Evolutionary conservation across 2,797 vertebrate genomes (phyloP).

Genomic region (Neoniphon sammara): DNA sequence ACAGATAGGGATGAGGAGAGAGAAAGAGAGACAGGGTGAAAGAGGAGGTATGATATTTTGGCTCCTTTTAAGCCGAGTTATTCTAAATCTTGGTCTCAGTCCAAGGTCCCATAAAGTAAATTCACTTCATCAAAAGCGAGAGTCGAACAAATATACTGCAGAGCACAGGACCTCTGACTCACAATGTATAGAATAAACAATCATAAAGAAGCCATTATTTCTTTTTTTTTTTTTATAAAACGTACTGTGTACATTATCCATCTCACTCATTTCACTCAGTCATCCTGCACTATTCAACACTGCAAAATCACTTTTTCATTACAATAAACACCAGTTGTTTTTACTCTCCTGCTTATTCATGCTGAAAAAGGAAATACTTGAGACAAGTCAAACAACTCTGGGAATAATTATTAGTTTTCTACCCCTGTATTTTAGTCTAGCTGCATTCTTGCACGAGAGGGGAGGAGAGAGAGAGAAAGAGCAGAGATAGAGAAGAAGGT

Average conservation of each 20-base stretch:
- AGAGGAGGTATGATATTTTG: slow-evolving; percentile 1
- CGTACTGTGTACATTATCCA: background rate
- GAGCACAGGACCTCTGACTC: slow-evolving; percentile 7
- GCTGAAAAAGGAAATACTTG: slow-evolving; percentile 47
- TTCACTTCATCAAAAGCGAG: slow-evolving; percentile 26
- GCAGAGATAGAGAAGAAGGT: slow-evolving; percentile 11
- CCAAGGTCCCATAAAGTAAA: slow-evolving; percentile 25
- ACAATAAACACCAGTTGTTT: slow-evolving; percentile 7
- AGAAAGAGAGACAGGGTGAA: background rate
- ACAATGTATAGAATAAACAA: slow-evolving; percentile 21
- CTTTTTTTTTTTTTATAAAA: background rate
- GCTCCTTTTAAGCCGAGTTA: slow-evolving; percentile 16
- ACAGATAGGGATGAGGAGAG: background rate
- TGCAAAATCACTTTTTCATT: background rate
- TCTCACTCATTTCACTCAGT: slow-evolving; percentile 10
- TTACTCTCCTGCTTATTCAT: slow-evolving; percentile 39
- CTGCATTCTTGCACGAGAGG: slow-evolving; percentile 53
- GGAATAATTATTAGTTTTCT: slow-evolving; percentile 58
- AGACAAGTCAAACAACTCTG: slow-evolving; percentile 46
- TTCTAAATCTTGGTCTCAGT: slow-evolving; percentile 15
- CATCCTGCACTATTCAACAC: background rate
- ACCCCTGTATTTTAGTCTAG: slow-evolving; percentile 48
- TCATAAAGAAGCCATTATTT: slow-evolving; percentile 17
- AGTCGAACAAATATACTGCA: slow-evolving; percentile 15
- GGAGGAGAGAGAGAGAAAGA: slow-evolving; percentile 12